Evolutionary conservation across 2,888 invertebrate genomes (phyloP).

Genomic region (Serripes groenlandicus): DNA sequence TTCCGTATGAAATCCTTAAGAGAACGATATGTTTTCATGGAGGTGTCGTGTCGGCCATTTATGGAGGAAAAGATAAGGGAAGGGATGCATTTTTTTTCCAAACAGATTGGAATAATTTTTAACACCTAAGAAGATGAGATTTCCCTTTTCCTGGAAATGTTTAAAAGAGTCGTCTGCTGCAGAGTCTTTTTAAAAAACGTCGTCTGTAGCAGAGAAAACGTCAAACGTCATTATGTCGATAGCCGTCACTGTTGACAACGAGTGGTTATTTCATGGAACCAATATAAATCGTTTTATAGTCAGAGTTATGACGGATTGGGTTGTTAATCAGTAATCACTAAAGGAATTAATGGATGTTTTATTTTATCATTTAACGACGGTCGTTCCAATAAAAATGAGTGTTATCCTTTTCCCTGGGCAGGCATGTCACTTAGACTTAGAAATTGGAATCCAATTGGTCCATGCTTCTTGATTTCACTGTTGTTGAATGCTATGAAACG

Average conservation of each 20-base stretch:
- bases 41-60: no score
- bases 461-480: no score
- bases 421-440: no score
- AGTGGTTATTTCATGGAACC: background rate
- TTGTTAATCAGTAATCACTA: slow-evolving; percentile 11
- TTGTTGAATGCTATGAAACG: no score
- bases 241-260: background rate
- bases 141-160: background rate
- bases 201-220: background rate
- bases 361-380: background rate
- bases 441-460: no score
- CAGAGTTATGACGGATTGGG: slow-evolving; percentile 2
- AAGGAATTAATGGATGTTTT: slow-evolving; percentile 20
- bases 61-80: no score
- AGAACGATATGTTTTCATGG: no score
- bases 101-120: no score
- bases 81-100: no score
- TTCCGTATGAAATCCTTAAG: no score
- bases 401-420: background rate
- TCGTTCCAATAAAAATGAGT: slow-evolving; percentile 7
- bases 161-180: no score
- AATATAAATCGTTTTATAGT: slow-evolving; percentile 1
- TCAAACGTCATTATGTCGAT: background rate
- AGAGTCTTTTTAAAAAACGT: background rate
- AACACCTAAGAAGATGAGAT: no score